Conservation (phyloP, 53 echinoderm and acorn worm genomes). For the Henricia sp. region DNA sequence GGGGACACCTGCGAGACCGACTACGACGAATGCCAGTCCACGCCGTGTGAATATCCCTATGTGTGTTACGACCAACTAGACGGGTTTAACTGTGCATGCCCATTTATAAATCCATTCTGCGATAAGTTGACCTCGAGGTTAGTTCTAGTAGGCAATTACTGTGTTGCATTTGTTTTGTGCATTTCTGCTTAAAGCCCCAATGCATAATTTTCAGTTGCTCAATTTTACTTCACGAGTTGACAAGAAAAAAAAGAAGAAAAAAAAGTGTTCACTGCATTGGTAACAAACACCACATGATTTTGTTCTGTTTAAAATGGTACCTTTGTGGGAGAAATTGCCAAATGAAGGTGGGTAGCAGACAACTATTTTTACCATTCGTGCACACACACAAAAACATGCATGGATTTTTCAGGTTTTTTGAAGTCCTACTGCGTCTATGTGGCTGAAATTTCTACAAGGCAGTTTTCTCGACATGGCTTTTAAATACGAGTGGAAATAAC, state of each 20-base stretch:
- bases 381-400: too few relatives aligned
- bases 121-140: slow-evolving; percentile 21
- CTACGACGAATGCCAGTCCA: slow-evolving; percentile 39
- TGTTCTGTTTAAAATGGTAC: background rate
- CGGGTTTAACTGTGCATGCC: slow-evolving; percentile 15
- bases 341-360: too few relatives aligned
- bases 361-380: too few relatives aligned
- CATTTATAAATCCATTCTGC: slow-evolving; percentile 17
- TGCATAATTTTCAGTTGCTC: background rate
- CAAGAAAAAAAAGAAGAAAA: background rate
- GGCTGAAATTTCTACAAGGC: too few relatives aligned
- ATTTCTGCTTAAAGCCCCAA: too few relatives aligned
- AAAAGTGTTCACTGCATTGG: background rate
- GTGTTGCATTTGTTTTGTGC: background rate
- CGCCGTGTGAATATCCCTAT: slow-evolving; percentile 36
- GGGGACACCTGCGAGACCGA: slow-evolving; percentile 61
- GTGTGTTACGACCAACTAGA: slow-evolving; percentile 40
- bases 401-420: too few relatives aligned
- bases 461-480: too few relatives aligned
- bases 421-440: too few relatives aligned
- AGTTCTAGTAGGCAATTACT: background rate
- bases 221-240: background rate
- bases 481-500: too few relatives aligned
- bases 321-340: too few relatives aligned
- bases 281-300: background rate